Base-by-base conservation (phyloP, 2,888 invertebrate genomes). In the Xanthorhoe spadicearia region DNA sequence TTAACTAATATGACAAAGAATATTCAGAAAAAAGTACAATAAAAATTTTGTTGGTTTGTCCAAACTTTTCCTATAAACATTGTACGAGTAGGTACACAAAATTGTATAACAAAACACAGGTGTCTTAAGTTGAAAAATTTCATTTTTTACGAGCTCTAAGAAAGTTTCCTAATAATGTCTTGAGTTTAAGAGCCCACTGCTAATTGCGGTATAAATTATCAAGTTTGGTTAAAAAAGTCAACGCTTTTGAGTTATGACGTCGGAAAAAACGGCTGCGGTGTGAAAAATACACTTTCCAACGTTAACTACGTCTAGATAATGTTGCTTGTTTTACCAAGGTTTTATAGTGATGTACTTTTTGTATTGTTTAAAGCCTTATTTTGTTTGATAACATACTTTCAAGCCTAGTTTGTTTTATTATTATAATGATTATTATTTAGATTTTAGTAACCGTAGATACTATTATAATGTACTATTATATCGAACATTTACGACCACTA, bases 191-290 rank as follows among this genome's bases (percentile, higher is more conserved):
- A 86, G 86, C 65, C 77, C 81, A 78, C 85, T 90, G 86, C 90
- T 92, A 93, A 93, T 93, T 93, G 86, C 92, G 84, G 90, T 87
- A 93, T 93, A 92, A 93, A 93, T 93, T 91, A 87, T 78, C 90
- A 87, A 88, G 88, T 91, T 91, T 86, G 77, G 80, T 83, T 86
- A 89, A 93, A 92, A 93, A 90, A 87, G 83, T 78, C 77, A 79
- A 66, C 75, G 79, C 74, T 72, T 49, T 75, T 90, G 89, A 92
- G 85, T 89, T 90, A 92, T 85, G 79, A 79, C 82, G 82, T 74
- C 74, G 74, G 73, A 74, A 79, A 79, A 85, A 87, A 84, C 81
- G 77, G 32, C 32, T n/a, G 48, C 72, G 28, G 66, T 50, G 70
- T 43, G 61, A 65, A 71, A 71, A 71, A 65, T 54, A 66, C 59